Base-by-base conservation (phyloP, 2,797 vertebrate species). In the Aotus griseimembra region DNA sequence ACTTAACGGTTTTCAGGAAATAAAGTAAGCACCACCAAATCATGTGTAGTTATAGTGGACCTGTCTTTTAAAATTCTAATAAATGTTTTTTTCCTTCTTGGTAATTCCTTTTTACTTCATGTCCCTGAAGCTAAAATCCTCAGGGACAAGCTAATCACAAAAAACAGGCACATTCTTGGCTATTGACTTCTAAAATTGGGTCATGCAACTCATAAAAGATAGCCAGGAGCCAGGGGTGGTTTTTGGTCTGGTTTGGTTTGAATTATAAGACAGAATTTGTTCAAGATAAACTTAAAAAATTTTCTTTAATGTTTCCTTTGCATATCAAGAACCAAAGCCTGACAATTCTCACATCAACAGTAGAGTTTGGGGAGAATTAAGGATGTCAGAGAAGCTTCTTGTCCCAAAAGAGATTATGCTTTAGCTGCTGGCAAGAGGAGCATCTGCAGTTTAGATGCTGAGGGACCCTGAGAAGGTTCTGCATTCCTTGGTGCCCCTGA, bases 101-200 rank as follows among this genome's bases (percentile, higher is more conserved):
- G 82, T 77, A 70, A 85, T 93, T 97, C 52, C 36, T 57, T 77
- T 84, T 76, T 84, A 85, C 75, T 17, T 72, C 46, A 15, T 48
- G 55, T 33, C 15, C 33, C 28, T 30, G 17, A 92, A n/a, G 50
- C 13, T 93, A 70, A 90, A 50, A 67, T 41, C 67, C 85, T 85
- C 36, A 79, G 36, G 57, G 58, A 90, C 41, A 90, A 41, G 14
- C 57, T 84, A 80, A 72, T 82, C 73, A 73, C 36, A 97, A 50
- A 96, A 95, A 92, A 72, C 50, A 58, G 26, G 50, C 76, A 90
- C 57, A 79, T 92, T 96, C 90, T 87, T 94, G 76, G 20, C 19
- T 72, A 19, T 55, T 93, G 57, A 73, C 26, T 72, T 90, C 64
- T 81, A 87, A 87, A 89, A 88, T 55, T 84, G 44, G 17, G 80